phyloP scores from a whole-genome alignment of 1,140 invertebrate species.

The Chironomus tepperi region DNA sequence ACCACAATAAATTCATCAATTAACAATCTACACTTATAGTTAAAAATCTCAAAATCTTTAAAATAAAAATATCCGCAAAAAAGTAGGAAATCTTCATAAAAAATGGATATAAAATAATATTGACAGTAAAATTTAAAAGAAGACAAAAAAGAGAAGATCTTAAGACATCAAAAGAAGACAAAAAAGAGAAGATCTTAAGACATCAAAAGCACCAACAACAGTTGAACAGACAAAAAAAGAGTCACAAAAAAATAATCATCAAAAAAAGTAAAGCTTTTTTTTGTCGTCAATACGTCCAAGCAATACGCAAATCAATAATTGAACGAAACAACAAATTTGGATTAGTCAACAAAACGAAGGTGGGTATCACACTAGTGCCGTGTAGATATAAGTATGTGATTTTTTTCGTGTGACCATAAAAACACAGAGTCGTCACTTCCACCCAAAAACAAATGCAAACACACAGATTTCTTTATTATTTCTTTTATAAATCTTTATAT shows the following conservation, averaged over 20 bases:
- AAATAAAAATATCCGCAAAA: not conserved
- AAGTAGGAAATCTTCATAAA: not conserved
- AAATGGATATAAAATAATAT: not conserved
- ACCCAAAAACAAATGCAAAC: constrained; percentile 15
- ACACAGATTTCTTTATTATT: not conserved
- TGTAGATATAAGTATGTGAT: not conserved
- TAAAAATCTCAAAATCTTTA: not conserved
- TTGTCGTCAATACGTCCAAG: not conserved
- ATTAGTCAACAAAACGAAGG: constrained; percentile 3
- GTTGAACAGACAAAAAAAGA: not conserved
- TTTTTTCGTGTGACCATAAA: not conserved
- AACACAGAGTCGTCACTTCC: not conserved
- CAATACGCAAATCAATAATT: constrained; percentile 13
- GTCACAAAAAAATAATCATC: not conserved
- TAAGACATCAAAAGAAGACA: not conserved
- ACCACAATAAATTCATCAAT: too few species aligned
- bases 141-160: not conserved
- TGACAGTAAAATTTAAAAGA: not conserved
- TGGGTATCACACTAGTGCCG: not conserved
- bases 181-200: not conserved
- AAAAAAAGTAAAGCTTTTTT: not conserved
- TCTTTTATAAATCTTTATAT: not conserved
- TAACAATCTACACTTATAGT: too few species aligned
- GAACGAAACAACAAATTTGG: not conserved
- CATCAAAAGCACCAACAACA: too few species aligned